Conservation (phyloP, 2,797 vertebrate genomes). For the Poeciliopsis turneri region DNA sequence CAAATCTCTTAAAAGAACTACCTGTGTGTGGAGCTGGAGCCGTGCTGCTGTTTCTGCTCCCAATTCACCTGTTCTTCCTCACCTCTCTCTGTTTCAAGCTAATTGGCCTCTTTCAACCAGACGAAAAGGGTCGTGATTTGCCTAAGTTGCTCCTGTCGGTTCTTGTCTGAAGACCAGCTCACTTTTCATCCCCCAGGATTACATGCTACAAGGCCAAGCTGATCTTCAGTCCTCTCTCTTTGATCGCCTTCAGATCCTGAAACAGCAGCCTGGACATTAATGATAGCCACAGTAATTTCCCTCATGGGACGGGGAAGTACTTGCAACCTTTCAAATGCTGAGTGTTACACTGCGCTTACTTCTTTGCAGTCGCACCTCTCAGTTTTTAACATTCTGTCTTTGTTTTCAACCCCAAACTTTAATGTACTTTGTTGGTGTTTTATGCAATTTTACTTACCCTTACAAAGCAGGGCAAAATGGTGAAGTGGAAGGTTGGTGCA, state of each 20-base stretch:
- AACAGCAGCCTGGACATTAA: slow-evolving; percentile 34
- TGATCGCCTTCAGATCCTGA: slow-evolving; percentile 32
- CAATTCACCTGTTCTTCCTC: slow-evolving; percentile 38
- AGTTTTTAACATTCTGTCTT: background rate
- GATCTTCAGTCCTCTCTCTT: slow-evolving; percentile 47
- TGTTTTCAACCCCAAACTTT: background rate
- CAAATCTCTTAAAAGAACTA: background rate
- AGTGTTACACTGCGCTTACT: background rate
- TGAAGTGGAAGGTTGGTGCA: background rate
- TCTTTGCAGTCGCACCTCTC: background rate
- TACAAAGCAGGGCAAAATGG: background rate
- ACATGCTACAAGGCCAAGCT: slow-evolving; percentile 39
- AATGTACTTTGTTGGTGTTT: background rate
- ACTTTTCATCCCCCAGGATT: slow-evolving; percentile 46
- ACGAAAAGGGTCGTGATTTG: slow-evolving; percentile 35
- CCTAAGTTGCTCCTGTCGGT: slow-evolving; percentile 30
- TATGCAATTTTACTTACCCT: background rate
- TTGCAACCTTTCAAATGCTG: background rate
- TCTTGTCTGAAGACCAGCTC: slow-evolving; percentile 26
- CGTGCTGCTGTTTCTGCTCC: slow-evolving; percentile 17
- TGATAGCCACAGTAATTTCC: slow-evolving; percentile 26
- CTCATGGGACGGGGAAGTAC: slow-evolving; percentile 28
- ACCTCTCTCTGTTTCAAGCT: slow-evolving; percentile 24
- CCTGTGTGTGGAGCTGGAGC: slow-evolving; percentile 21
- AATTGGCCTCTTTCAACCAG: slow-evolving; percentile 40